Percentiles rank a stretch among this genome's conserved stretches.
Conservation (phyloP, 2,888 invertebrate species). For the Orthosia gracilis region DNA sequence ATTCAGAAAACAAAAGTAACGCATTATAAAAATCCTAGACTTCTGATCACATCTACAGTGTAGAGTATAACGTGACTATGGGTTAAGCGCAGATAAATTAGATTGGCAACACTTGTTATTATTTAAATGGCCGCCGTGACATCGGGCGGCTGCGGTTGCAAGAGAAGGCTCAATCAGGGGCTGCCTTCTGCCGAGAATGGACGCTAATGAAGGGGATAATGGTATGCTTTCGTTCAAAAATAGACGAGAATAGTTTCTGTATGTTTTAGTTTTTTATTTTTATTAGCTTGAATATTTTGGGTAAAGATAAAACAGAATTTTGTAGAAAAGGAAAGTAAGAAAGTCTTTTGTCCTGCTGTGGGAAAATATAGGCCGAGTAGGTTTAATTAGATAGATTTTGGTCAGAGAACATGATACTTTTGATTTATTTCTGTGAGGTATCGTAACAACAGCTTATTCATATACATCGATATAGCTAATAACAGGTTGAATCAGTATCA, state of each 20-base stretch:
- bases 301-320: too few species aligned
- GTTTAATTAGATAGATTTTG: too few species aligned
- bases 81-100: conserved; percentile 39
- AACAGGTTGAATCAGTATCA: too few species aligned
- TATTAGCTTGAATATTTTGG: neutral
- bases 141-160: conserved; percentile 6
- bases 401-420: too few species aligned
- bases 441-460: too few species aligned
- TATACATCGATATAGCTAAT: too few species aligned
- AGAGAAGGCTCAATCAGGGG: conserved; percentile 6
- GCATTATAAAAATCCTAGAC: neutral
- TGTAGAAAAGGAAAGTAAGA: too few species aligned
- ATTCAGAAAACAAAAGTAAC: too few species aligned
- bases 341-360: too few species aligned
- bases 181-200: neutral
- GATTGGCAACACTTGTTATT: conserved; percentile 55
- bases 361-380: too few species aligned
- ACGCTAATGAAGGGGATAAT: conserved; percentile 3
- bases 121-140: conserved; percentile 34
- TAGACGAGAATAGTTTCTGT: neutral
- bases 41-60: neutral
- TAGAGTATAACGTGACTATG: conserved; percentile 13
- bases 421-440: too few species aligned
- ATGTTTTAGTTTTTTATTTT: neutral
- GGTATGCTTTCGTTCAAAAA: neutral